phyloP scores from a whole-genome alignment of 2,888 invertebrate genomes.

The Drosophila robusta region DNA sequence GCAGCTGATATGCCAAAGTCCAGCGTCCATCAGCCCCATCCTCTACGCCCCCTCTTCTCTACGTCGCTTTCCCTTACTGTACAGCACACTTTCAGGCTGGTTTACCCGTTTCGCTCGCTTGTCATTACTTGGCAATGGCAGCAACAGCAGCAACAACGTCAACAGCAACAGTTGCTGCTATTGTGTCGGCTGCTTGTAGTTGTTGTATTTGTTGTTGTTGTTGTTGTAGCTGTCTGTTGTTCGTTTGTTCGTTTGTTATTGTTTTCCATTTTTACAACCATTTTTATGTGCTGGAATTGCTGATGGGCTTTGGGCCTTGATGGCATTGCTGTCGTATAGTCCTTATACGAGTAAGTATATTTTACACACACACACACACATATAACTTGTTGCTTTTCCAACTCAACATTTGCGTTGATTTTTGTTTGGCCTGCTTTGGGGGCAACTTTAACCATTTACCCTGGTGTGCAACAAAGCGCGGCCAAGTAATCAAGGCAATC shows the following conservation, averaged over 20 bases:
- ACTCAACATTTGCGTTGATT: slow-evolving; percentile 17
- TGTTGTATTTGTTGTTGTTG: slow-evolving; percentile 47
- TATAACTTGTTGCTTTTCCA: slow-evolving; percentile 69
- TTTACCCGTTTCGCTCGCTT: slow-evolving; percentile 51
- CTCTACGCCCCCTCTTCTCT: slow-evolving; percentile 1
- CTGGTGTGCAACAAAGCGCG: slow-evolving; percentile 51
- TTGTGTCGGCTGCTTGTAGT: slow-evolving; percentile 62
- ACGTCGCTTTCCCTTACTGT: slow-evolving; percentile 34
- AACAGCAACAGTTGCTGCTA: slow-evolving; percentile 71
- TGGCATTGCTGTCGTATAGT: slow-evolving; percentile 29
- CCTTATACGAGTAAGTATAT: slow-evolving; percentile 19
- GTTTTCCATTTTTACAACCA: slow-evolving; percentile 69
- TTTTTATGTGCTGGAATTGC: slow-evolving; percentile 69
- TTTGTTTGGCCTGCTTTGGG: slow-evolving; percentile 6
- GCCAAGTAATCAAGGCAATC: slow-evolving; percentile 69
- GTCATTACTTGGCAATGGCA: slow-evolving; percentile 56
- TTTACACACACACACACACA: slow-evolving; percentile 5
- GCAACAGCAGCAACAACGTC: slow-evolving; percentile 14
- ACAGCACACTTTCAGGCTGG: slow-evolving; percentile 52
- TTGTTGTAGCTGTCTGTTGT: slow-evolving; percentile 32
- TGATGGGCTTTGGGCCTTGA: slow-evolving; percentile 60
- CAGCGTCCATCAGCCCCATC: slow-evolving; percentile 2
- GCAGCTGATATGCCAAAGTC: slow-evolving; percentile 18
- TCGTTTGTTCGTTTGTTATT: slow-evolving; percentile 57
- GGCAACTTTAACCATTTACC: slow-evolving; percentile 59